A percentile compares a stretch with the other conserved stretches of the same genome.
Conservation (phyloP, 1,140 invertebrate genomes). For the Aphidius ervi region DNA sequence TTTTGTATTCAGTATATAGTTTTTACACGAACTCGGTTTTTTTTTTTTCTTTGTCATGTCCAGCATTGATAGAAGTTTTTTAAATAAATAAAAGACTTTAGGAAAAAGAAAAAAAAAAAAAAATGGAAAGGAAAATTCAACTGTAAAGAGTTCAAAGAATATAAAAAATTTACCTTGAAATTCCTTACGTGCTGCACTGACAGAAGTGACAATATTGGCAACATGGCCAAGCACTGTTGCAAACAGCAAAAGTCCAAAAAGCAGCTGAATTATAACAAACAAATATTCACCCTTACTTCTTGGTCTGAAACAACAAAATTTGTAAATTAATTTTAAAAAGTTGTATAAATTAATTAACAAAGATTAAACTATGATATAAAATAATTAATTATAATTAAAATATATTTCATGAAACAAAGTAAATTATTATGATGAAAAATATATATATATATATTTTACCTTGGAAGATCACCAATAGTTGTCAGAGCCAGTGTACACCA, state of each 20-base stretch:
- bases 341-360: not conserved
- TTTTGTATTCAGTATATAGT: no score
- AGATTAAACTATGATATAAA: not conserved
- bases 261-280: constrained; percentile 84
- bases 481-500: constrained; percentile 95
- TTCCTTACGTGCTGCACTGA: constrained; percentile 88
- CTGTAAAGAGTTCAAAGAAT: not conserved
- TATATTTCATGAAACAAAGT: not conserved
- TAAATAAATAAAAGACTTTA: no score
- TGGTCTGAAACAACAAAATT: constrained; percentile 53
- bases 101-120: no score
- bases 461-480: constrained; percentile 70
- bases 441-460: constrained; percentile 33
- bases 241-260: constrained; percentile 87
- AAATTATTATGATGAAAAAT: not conserved
- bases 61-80: no score
- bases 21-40: no score
- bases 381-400: not conserved
- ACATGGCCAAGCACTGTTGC: constrained; percentile 91
- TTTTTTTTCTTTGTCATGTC: no score
- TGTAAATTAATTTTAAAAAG: not conserved
- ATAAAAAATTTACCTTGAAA: constrained; percentile 79
- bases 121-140: no score
- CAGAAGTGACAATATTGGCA: constrained; percentile 92
- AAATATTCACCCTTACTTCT: constrained; percentile 86